phyloP scores from a whole-genome alignment of 1,140 invertebrate genomes.

The Sipha flava region DNA sequence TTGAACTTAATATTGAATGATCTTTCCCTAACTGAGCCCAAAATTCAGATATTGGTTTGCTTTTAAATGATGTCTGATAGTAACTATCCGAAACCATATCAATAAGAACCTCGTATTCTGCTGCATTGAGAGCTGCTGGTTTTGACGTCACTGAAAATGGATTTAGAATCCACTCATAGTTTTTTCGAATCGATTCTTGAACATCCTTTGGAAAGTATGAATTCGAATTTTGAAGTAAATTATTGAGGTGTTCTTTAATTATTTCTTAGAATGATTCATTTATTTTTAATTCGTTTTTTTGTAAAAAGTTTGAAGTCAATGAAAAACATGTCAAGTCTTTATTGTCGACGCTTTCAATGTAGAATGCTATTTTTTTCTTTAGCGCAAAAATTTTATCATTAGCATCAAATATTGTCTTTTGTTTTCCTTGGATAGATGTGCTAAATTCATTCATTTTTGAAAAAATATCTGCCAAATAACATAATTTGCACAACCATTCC shows the following conservation, averaged over 20 bases:
- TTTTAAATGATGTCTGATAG: background rate
- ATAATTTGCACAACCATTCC: conserved; percentile 35
- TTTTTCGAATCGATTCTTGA: background rate
- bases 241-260: background rate
- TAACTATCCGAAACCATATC: background rate
- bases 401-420: background rate
- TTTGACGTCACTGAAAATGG: background rate
- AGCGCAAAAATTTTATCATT: background rate
- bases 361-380: background rate
- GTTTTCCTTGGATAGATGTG: conserved; percentile 39
- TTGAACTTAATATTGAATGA: conserved; percentile 5
- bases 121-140: background rate
- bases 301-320: background rate
- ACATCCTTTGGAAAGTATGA: background rate
- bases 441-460: conserved; percentile 39
- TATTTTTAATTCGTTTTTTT: background rate
- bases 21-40: background rate
- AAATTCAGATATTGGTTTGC: background rate
- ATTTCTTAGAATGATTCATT: background rate
- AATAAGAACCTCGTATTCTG: background rate
- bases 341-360: background rate
- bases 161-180: background rate
- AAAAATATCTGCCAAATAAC: conserved; percentile 40
- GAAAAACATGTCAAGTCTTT: background rate
- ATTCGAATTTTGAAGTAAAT: conserved; percentile 13